Evolutionary conservation across 1,140 invertebrate species (phyloP).

Genomic region (Contarinia nasturtii): DNA sequence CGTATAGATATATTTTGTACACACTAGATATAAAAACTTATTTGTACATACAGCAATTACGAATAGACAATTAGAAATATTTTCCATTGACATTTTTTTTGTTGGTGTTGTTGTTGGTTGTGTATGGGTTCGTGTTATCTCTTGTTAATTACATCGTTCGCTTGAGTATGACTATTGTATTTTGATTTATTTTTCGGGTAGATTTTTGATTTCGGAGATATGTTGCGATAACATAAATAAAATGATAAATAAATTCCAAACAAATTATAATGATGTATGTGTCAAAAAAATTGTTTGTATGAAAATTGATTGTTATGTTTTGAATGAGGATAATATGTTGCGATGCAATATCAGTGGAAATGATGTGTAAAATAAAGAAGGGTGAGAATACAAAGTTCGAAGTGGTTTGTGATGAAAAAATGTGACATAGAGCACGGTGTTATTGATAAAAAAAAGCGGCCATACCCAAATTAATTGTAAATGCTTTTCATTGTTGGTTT

Average conservation of each 20-base stretch:
- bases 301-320: background rate
- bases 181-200: background rate
- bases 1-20: no score
- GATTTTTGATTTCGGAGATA: background rate
- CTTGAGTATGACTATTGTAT: background rate
- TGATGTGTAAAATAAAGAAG: no score
- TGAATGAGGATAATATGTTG: no score
- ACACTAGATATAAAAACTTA: no score
- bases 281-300: slow-evolving; percentile 9
- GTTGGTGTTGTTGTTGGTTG: background rate
- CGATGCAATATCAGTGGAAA: no score
- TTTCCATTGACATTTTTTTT: background rate
- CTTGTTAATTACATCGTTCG: background rate
- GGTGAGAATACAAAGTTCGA: background rate
- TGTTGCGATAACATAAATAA: background rate
- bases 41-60: no score
- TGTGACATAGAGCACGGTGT: no score
- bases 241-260: slow-evolving; percentile 15
- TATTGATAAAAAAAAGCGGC: background rate
- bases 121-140: background rate
- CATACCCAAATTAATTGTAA: background rate
- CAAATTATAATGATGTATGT: slow-evolving; percentile 7
- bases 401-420: background rate
- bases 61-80: no score
- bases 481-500: no score